A percentile compares a stretch with the other conserved stretches of the same genome.
Conservation (phyloP, 1,140 invertebrate genomes). For the Ooceraea biroi region DNA sequence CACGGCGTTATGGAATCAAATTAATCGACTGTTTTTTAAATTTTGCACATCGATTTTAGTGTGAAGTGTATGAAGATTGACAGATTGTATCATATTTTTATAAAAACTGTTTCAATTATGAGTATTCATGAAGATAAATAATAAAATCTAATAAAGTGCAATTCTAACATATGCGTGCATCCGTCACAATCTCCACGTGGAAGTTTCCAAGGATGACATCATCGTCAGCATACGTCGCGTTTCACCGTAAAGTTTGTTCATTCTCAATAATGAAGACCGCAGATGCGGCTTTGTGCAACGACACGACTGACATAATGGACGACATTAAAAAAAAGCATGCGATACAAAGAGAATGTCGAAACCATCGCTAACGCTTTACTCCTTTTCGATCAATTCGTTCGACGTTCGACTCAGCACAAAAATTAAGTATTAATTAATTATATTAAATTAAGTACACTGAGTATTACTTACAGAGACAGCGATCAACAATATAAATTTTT, state of each 20-base stretch:
- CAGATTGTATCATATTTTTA: no score
- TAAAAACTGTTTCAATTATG: background rate
- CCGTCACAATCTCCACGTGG: background rate
- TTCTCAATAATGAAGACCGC: slow-evolving; percentile 9
- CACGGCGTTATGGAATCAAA: background rate
- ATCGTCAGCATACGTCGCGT: background rate
- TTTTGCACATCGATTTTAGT: background rate
- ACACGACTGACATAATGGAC: background rate
- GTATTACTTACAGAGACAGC: no score
- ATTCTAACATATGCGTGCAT: background rate
- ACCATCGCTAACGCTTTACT: background rate
- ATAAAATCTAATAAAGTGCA: background rate
- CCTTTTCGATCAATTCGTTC: background rate
- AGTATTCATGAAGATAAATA: background rate
- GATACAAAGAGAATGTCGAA: background rate
- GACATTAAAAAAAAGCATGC: background rate
- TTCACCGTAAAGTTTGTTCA: background rate
- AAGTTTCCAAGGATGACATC: slow-evolving; percentile 16
- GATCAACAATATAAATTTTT: no score
- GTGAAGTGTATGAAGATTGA: no score
- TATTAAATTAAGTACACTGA: no score
- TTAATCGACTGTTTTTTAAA: background rate
- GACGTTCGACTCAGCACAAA: background rate
- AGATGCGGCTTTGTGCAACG: background rate
- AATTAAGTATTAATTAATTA: no score